Base-by-base conservation (phyloP, 2,888 invertebrate genomes). In the Trypoxylon attenuatum region DNA sequence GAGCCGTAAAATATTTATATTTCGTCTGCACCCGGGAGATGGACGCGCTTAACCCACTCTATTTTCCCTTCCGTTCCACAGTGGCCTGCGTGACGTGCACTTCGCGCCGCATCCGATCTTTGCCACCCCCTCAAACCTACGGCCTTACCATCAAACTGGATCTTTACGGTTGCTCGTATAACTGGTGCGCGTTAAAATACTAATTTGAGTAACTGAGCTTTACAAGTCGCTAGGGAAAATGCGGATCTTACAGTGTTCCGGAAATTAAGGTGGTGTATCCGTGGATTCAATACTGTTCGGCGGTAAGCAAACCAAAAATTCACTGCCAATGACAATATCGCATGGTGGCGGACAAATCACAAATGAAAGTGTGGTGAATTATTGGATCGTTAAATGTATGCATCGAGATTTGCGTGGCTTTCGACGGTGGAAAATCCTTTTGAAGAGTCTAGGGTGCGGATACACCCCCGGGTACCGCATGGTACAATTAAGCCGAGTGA, bases 1-100 rank as follows among this genome's bases (percentile, higher is more conserved):
- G 47, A 29, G 69, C 70, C 73, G 71, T 78, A 78, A 82, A 80
- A 77, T 80, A 79, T 80, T 81, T 79, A 78, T 78, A 78, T 77
- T 78, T 75, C 66, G 71, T 69, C 70, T 70, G 68, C 69, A 59
- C 67, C 63, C 55, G 16, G 45, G 58, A 73, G 72, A 78, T 80
- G 72, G 69, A 33, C 33, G n/a, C 33, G 33, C 33, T 33, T 33
- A 33, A 33, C 33, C 33, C 33, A 13, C 33, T 33, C 33, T 33
- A 33, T 33, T 33, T 33, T 33, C 33, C 33, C 3, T 1, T 13
- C 5, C 13, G 13, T 33, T 33, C 33, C 13, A n/a, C n/a, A n/a
- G n/a, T n/a, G n/a, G n/a, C n/a, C n/a, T 42, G 53, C 42, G 23
- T 47, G 21, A 39, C 13, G 10, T n/a, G 13, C 27, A 23, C 21